These are phyloP conservation scores for Artibeus jamaicensis DNA, from an alignment of 2,797 vertebrate species.

Conservation along the genomic window DNA sequence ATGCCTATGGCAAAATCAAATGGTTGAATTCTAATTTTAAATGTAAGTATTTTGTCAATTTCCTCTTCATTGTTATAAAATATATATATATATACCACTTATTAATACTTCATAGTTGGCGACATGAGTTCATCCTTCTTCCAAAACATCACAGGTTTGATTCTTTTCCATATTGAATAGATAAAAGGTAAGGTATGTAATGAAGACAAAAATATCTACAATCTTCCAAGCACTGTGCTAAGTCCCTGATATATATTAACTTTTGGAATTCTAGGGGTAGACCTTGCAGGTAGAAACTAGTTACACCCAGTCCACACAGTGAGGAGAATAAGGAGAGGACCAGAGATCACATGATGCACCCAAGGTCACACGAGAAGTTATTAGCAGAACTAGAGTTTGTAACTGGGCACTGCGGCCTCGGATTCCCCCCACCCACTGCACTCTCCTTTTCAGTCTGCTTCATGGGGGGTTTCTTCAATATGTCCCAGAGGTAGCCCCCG, in stretches of 20 bases:
- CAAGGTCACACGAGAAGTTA: neutral
- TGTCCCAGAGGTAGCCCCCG: rapidly evolving
- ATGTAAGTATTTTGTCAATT: neutral
- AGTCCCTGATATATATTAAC: neutral
- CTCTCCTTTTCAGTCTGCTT: neutral
- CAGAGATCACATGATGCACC: neutral
- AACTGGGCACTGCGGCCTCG: neutral
- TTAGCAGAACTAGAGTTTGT: neutral
- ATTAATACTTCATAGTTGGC: neutral
- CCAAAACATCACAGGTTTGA: neutral
- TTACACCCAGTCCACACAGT: neutral
- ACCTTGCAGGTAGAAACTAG: neutral
- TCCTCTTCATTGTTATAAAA: neutral
- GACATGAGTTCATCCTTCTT: neutral
- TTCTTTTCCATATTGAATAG: neutral
- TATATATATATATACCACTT: neutral
- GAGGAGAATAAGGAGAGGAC: neutral
- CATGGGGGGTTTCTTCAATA: neutral
- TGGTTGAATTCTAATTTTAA: neutral
- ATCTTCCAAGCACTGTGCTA: neutral
- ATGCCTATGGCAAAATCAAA: neutral
- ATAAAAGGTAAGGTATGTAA: neutral
- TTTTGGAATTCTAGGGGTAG: neutral
- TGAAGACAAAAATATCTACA: neutral
- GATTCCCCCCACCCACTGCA: neutral